Percentiles rank a stretch among this genome's conserved stretches.
phyloP scores from a whole-genome alignment of 1,140 invertebrate genomes.

The Heliconius melpomene region DNA sequence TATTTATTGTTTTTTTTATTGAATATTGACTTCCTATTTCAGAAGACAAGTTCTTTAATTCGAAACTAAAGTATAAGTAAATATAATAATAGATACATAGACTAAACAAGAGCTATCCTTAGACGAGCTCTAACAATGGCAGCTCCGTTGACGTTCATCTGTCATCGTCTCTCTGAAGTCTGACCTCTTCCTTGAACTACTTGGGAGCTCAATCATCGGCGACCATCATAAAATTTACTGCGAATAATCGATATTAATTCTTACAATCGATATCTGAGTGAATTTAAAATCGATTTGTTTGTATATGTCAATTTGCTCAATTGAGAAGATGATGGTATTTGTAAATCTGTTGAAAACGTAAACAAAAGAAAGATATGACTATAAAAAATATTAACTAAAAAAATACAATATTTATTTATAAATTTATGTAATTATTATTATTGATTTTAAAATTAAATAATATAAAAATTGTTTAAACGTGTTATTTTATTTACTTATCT shows the following conservation, averaged over 20 bases:
- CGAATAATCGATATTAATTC: conserved; percentile 35
- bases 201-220: conserved; percentile 12
- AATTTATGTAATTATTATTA: neutral
- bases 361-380: no score
- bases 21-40: no score
- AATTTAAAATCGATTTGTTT: conserved; percentile 30
- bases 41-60: no score
- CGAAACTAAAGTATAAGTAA: neutral
- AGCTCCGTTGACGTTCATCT: neutral
- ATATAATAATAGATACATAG: neutral
- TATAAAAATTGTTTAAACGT: no score
- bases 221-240: conserved; percentile 26
- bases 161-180: neutral
- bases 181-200: conserved; percentile 21
- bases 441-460: no score
- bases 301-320: neutral
- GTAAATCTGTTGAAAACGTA: neutral
- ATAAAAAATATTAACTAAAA: no score
- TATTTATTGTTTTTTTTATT: no score
- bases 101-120: neutral
- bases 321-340: neutral
- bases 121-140: neutral
- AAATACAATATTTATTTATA: neutral
- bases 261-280: conserved; percentile 21
- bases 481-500: no score